Base-by-base conservation (phyloP, 1,140 invertebrate species). In the Rhysida immarginata region DNA sequence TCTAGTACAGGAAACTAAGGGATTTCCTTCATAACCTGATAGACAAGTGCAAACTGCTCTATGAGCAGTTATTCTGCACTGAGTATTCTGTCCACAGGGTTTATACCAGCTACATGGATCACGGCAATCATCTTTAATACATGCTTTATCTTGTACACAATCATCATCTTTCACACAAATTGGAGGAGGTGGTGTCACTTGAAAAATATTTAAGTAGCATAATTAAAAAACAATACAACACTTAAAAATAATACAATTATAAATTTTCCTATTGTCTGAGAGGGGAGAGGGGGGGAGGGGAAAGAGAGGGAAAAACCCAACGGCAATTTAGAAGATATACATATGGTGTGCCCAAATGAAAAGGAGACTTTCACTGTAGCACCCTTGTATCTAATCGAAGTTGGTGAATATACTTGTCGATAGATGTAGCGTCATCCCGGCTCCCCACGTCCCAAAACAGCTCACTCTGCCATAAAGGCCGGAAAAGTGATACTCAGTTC, bases 51-150 rank as follows among this genome's bases (percentile, higher is more conserved):
- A 94, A 61, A 86, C 82, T 13, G 76, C 76, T 49, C 85, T 77
- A 64, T 88, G 85, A 53, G 87, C 87, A 23, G 82, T 71, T 61
- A 90, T 84, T 56, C 77, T 76, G 64, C 88, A 93, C 59, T 81
- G 79, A 1, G 86, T 81, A 65, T 89, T 88, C n/a, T 78, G 73
- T 13, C 87, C 88, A 61, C 88, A 93, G 0, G 87, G 84, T 68
- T 84, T 87, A 55, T 77, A 75, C 21, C 61, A 59, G 44, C 58
- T 52, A 46, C 69, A 70, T 23, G 68, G 67, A 54, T 62, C 60
- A 49, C 53, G 58, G 46, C 64, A 64, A 14, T 59, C 58, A 16
- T 65, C 57, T 24, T 63, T 56, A 41, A 61, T 53, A 58, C 67
- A 69, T 26, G 65, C 65, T 41, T 59, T 44, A 57, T 69, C 63